These are phyloP conservation scores for Prolemur simus DNA, from an alignment of 2,113 vertebrate genomes.

Conservation along the genomic window DNA sequence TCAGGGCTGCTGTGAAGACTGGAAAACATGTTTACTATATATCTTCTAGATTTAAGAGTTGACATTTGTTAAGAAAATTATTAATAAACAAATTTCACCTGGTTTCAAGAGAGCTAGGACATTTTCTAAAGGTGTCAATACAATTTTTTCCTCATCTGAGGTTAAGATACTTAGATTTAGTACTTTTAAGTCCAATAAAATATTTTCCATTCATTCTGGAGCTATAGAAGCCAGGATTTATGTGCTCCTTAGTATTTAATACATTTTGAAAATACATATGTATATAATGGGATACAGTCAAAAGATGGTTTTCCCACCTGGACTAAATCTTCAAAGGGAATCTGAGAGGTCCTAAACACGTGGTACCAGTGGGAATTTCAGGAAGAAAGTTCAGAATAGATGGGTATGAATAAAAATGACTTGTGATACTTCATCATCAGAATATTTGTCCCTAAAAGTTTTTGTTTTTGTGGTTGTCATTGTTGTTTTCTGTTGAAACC, in stretches of 20 bases:
- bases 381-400: not conserved
- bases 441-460: not conserved
- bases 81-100: not conserved
- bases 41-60: not conserved
- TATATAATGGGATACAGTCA: not conserved
- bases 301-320: not conserved
- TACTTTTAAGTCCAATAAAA: not conserved
- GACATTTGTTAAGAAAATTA: not conserved
- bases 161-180: not conserved
- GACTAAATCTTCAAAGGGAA: not conserved
- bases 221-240: not conserved
- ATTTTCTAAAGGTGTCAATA: not conserved
- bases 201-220: not conserved
- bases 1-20: not conserved
- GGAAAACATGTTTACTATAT: not conserved
- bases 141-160: not conserved
- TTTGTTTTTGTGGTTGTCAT: not conserved
- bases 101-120: not conserved
- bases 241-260: not conserved
- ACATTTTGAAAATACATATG: not conserved
- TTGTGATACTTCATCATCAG: not conserved
- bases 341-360: not conserved
- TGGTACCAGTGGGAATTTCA: not conserved
- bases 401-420: not conserved
- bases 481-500: not conserved